Evolutionary conservation across 1,140 invertebrate species (phyloP).

Genomic region (Trichonephila clavipes): DNA sequence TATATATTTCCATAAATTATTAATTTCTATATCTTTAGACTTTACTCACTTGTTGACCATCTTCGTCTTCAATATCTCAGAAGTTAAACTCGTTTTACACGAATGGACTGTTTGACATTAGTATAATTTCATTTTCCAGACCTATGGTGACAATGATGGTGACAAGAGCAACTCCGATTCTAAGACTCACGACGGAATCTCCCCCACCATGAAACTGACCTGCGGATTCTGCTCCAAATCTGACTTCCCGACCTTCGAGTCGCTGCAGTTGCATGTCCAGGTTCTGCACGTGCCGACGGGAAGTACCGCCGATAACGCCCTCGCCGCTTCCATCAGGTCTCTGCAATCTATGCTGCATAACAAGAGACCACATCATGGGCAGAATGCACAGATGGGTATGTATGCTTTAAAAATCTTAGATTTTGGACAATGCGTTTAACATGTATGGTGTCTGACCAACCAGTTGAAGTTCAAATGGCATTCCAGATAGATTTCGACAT

Average conservation of each 20-base stretch:
- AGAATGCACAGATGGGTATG: slow-evolving; percentile 20
- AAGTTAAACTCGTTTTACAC: neutral
- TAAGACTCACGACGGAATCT: neutral
- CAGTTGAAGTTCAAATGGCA: too few species aligned
- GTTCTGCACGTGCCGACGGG: slow-evolving; percentile 85
- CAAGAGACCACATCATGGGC: neutral
- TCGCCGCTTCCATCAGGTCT: slow-evolving; percentile 57
- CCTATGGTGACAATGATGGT: neutral
- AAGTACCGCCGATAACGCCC: neutral
- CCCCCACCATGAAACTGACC: slow-evolving; percentile 63
- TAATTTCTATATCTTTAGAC: too few species aligned
- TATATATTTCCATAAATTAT: too few species aligned
- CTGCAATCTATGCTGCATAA: slow-evolving; percentile 45
- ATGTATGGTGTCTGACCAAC: neutral
- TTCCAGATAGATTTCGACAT: too few species aligned
- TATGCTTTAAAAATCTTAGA: neutral
- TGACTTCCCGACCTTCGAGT: slow-evolving; percentile 89
- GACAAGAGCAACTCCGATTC: slow-evolving; percentile 18
- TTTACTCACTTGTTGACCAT: too few species aligned
- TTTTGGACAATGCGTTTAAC: neutral
- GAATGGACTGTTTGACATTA: neutral
- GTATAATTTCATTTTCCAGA: neutral
- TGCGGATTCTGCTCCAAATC: slow-evolving; percentile 89
- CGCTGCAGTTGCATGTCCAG: slow-evolving; percentile 91
- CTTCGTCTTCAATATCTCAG: neutral